phyloP scores from a whole-genome alignment of 2,797 vertebrate species.

The Adrianichthys oophorus region DNA sequence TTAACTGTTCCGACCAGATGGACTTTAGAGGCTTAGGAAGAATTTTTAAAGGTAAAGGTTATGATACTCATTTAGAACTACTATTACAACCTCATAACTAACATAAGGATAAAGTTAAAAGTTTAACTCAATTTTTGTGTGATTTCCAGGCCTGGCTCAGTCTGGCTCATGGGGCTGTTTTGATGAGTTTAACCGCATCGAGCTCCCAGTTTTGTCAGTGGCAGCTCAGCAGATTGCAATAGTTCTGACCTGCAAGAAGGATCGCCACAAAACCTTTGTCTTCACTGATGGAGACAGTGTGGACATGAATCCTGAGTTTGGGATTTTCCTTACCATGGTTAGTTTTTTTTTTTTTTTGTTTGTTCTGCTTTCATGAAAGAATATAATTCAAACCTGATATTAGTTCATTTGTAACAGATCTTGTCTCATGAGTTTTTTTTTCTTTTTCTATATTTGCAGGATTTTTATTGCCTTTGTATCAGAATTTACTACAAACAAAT shows the following conservation, averaged over 20 bases:
- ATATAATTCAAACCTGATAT: too few relatives aligned
- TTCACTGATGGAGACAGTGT: constrained; percentile 95
- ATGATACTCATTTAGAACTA: neutral
- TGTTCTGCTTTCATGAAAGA: too few relatives aligned
- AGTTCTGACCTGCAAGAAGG: constrained; percentile 93
- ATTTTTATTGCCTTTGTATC: too few relatives aligned
- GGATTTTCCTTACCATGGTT: constrained; percentile 97
- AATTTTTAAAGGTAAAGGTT: constrained; percentile 91
- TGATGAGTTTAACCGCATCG: constrained; percentile 96
- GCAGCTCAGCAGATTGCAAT: constrained; percentile 96
- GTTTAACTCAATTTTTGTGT: constrained; percentile 3
- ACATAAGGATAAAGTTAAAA: too few relatives aligned
- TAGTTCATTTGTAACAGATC: too few relatives aligned
- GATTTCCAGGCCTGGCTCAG: constrained; percentile 88
- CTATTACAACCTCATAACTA: too few relatives aligned
- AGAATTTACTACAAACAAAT: too few relatives aligned
- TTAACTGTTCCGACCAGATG: constrained; percentile 99
- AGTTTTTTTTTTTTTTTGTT: constrained; percentile 24
- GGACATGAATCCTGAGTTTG: constrained; percentile 96
- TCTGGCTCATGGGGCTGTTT: constrained; percentile 99
- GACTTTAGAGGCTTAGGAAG: constrained; percentile 96
- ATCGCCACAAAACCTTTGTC: constrained; percentile 86
- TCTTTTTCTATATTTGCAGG: too few relatives aligned
- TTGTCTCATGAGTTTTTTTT: too few relatives aligned
- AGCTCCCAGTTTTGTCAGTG: constrained; percentile 94